phyloP scores from a whole-genome alignment of 1,140 invertebrate species.

The Drosophila pandora region DNA sequence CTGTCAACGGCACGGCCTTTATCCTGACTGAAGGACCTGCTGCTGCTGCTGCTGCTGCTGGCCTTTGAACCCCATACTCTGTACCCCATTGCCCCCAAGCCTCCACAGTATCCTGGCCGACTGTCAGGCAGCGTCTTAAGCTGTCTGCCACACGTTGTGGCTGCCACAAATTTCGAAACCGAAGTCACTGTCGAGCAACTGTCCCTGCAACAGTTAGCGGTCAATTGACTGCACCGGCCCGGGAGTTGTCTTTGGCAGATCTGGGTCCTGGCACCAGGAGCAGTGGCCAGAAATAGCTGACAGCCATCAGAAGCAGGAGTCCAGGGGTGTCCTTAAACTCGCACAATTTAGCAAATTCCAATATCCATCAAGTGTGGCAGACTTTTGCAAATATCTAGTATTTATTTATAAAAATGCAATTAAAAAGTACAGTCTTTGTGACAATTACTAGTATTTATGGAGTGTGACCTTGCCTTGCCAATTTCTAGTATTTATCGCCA shows the following conservation, averaged over 20 bases:
- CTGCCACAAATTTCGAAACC: constrained; percentile 25
- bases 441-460: background rate
- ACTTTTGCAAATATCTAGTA: too few species aligned
- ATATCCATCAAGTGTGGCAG: background rate
- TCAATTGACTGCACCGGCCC: constrained; percentile 45
- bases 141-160: constrained; percentile 50
- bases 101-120: background rate
- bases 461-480: background rate
- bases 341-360: too few species aligned
- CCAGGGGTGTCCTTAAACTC: background rate
- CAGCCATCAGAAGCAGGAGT: constrained; percentile 1
- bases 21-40: constrained; percentile 16
- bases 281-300: constrained; percentile 8
- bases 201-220: constrained; percentile 52
- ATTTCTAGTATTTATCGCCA: background rate
- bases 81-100: background rate
- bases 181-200: constrained; percentile 6
- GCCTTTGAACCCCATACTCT: background rate
- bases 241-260: constrained; percentile 38
- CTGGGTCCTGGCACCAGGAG: background rate
- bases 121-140: constrained; percentile 41
- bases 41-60: background rate
- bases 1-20: constrained; percentile 67
- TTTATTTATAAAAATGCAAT: too few species aligned
- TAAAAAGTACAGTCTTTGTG: too few species aligned